Evolutionary conservation across 2,888 invertebrate species (phyloP).

Genomic region (Coenonympha glycerion): DNA sequence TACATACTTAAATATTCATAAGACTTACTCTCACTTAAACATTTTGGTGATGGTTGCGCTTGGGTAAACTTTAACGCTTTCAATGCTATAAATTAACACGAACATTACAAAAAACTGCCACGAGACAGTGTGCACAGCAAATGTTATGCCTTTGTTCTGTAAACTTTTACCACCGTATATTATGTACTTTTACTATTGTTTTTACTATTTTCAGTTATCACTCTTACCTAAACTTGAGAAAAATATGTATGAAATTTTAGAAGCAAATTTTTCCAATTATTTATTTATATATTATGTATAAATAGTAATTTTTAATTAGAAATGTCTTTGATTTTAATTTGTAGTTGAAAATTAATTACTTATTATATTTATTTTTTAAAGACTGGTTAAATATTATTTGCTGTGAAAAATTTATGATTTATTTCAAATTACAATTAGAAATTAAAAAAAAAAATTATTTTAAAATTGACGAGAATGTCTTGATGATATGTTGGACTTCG

Average conservation of each 20-base stretch:
- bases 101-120: constrained; percentile 65
- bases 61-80: constrained; percentile 51
- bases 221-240: neutral
- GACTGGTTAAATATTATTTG: neutral
- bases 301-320: no score
- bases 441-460: no score
- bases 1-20: constrained; percentile 48
- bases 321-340: no score
- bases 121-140: constrained; percentile 69
- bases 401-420: no score
- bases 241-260: constrained; percentile 20
- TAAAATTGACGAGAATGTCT: neutral
- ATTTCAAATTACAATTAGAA: no score
- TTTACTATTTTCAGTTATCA: constrained; percentile 26
- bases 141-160: constrained; percentile 46
- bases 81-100: constrained; percentile 50
- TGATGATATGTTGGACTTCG: constrained; percentile 37
- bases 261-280: no score
- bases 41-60: constrained; percentile 55
- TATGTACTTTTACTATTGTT: constrained; percentile 27
- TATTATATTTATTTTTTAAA: neutral
- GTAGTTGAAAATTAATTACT: no score
- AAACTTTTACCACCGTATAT: constrained; percentile 19
- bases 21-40: constrained; percentile 46
- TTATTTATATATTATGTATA: no score